phyloP scores from a whole-genome alignment of 2,888 invertebrate genomes.

The Acrobasis repandana region DNA sequence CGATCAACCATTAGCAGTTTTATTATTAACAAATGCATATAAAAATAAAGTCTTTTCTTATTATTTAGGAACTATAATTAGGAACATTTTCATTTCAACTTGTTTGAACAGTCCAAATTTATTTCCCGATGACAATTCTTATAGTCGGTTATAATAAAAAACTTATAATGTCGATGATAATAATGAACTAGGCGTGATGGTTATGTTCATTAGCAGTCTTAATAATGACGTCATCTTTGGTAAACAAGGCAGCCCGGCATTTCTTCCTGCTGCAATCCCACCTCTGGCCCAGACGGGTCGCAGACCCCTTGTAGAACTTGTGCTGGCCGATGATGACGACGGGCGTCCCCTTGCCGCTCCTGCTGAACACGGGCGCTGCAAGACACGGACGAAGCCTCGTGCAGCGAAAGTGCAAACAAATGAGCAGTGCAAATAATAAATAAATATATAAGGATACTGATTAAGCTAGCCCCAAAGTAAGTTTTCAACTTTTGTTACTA shows the following conservation, averaged over 20 bases:
- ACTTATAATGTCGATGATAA: too few species aligned
- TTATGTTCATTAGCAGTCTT: constrained; percentile 47
- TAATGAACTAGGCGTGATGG: constrained; percentile 32
- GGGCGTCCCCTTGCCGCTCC: constrained; percentile 38
- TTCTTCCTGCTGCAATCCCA: constrained; percentile 45
- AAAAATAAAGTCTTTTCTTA: too few species aligned
- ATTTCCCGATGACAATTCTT: too few species aligned
- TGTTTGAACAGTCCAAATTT: too few species aligned
- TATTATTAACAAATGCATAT: too few species aligned
- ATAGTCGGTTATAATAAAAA: too few species aligned
- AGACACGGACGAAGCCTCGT: constrained; percentile 12
- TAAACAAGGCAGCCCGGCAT: constrained; percentile 48
- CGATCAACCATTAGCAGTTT: too few species aligned
- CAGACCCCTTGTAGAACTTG: constrained; percentile 37
- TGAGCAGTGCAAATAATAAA: neutral
- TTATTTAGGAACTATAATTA: too few species aligned
- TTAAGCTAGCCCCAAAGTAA: too few species aligned
- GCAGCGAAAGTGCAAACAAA: constrained; percentile 1
- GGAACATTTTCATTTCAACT: too few species aligned
- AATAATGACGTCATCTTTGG: constrained; percentile 47
- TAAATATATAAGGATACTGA: too few species aligned
- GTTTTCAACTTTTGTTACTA: too few species aligned
- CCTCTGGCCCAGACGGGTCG: constrained; percentile 21
- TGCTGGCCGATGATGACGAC: constrained; percentile 47
- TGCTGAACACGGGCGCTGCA: constrained; percentile 47